Base-by-base conservation (phyloP, 2,797 vertebrate genomes). In the Helicolenus hilgendorfi region DNA sequence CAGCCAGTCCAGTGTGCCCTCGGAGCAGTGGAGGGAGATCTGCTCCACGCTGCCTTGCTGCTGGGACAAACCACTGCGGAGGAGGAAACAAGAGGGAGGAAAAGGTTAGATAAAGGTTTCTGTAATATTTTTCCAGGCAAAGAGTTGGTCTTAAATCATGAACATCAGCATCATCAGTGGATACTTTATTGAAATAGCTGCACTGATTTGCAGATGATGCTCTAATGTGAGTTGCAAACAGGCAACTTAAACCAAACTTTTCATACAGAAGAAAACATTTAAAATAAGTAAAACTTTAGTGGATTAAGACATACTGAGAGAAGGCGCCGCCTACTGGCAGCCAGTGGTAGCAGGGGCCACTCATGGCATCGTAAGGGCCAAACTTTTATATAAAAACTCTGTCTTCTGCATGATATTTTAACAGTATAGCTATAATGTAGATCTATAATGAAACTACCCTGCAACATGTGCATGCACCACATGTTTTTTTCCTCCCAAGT, bases 1-100 rank as follows among this genome's bases (percentile, higher is more conserved):
- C 73, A 99, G 92, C 98, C 98, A 98, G 88, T 98, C 98, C 83
- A 99, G 90, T 0, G 97, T 97, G 18, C 98, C 98, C 94, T 99
- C 98, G 0, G 98, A 97, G 53, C 98, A 99, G 93, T 97, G 98
- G 81, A 98, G 95, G 63, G 97, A 97, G 84, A 98, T 98, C 97
- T 98, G 98, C 90, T 99, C 98, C 95, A 99, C 98, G 18, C 98
- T 98, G 93, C 98, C 97, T 0, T 95, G 96, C 94, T 98, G 97
- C 97, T 98, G 98, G 22, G 98, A 98, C 79, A 99, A 94, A 78
- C 99, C 98, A 67, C 99, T 98, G 96, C 26, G 14, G 14, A 14
- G 78, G 11, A 18, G 45, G 33, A 14, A 33, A 78, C 79, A 41
- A 70, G 1, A n/a, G 45, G 35, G 33, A 24, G 24, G n/a, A 22